Base-by-base conservation (phyloP, 2,888 invertebrate species). In the Troides aeacus region DNA sequence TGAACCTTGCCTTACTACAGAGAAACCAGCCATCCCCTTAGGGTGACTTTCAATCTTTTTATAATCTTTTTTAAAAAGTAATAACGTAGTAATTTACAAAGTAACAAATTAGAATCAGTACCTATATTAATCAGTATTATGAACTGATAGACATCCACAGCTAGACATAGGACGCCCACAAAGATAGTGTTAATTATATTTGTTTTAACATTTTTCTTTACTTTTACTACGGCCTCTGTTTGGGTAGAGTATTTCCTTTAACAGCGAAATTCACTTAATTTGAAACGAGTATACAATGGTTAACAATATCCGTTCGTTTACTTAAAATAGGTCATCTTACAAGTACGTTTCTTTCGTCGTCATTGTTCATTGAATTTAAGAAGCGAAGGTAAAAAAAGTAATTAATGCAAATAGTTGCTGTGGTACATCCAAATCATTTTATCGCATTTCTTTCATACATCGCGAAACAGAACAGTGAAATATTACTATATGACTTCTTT, bases 241-340 rank as follows among this genome's bases (percentile, higher is more conserved):
- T 50, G 50, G 24, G 6, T 61, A 10, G 42, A 2, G 24, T n/a
- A 64, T 69, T 69, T 69, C 64, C 53, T 50, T 36, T 58, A 23
- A 69, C 58, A 65, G 50, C 57, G 30, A 66, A 66, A 62, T 58
- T 58, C 65, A 65, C 62, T 69, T 65, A 65, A 57, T 69, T 61
- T 17, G 42, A 62, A 17, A 24, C 68, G 53, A 64, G 57, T 56
- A 36, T 42, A 69, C 61, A 68, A 64, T 68, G 60, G 59, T 50
- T 17, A 63, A 68, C 60, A 59, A 60, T 64, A 60, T 68, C 68
- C 68, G 68, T 71, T 72, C 71, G 72, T 72, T 72, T 69, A 71
- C 62, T 65, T 63, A 71, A 30, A 71, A 72, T 64, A 66, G 68
- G 64, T 46, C 60, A 58, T 60, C 15, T 73, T 69, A 71, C 69